Conservation (phyloP, 2,888 invertebrate genomes). For the Beris chalybata region DNA sequence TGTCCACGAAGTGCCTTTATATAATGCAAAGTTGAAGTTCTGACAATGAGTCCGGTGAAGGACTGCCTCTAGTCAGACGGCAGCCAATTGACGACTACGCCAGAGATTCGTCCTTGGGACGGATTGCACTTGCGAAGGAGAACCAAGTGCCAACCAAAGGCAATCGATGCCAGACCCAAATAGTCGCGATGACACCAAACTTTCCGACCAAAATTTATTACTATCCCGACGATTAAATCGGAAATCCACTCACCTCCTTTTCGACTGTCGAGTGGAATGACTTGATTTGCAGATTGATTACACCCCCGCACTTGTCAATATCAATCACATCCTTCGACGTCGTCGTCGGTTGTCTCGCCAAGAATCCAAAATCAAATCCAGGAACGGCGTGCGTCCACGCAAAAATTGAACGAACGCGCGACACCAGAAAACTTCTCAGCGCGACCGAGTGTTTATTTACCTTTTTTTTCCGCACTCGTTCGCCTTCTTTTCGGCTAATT, state of each 20-base stretch:
- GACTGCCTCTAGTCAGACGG: no score
- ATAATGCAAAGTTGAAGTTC: constrained; percentile 19
- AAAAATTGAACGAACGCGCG: not conserved
- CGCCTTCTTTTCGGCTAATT: constrained; percentile 26
- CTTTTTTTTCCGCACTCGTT: constrained; percentile 17
- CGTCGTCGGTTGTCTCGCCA: not conserved
- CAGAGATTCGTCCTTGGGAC: no score
- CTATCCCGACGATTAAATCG: no score
- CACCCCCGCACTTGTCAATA: constrained; percentile 24
- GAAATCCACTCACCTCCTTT: no score
- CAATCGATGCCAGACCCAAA: no score
- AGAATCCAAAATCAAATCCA: not conserved
- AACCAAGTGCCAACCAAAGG: no score
- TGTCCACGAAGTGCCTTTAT: constrained; percentile 11
- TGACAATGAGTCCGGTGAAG: not conserved
- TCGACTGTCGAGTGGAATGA: no score
- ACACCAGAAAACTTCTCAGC: constrained; percentile 17
- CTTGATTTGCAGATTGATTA: constrained; percentile 26
- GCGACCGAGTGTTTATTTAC: constrained; percentile 33
- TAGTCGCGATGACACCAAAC: no score
- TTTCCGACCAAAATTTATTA: no score
- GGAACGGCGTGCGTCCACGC: not conserved
- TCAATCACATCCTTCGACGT: not conserved
- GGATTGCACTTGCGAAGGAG: no score
- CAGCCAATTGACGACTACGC: no score